Base-by-base conservation (phyloP, 1,140 invertebrate species). In the Trichomalopsis sarcophagae region DNA sequence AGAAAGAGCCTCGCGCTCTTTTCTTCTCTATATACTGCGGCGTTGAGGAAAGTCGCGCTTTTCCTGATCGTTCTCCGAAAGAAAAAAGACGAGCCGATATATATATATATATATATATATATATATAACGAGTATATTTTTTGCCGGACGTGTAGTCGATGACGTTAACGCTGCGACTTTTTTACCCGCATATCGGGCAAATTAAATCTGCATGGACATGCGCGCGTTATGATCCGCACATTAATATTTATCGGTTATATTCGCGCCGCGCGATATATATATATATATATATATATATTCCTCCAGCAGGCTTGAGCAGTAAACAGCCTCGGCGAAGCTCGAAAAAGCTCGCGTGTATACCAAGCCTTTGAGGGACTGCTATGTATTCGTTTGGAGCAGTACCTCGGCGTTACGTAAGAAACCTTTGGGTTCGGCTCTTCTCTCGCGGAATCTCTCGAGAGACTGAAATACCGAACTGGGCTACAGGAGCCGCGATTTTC, bases 361-460 rank as follows among this genome's bases (percentile, higher is more conserved):
- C 69, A 30, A 23, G 69, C 5, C 69, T 36, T 4, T 0, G 33
- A 36, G 33, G 33, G 33, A 36, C 33, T 36, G 33, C 33, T 14
- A 14, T 71, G 33, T 30, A 71, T 69, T 33, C 50, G 82, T 90
- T 90, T 89, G 85, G 80, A 86, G 71, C 87, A 84, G 86, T 47
- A 82, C 77, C 85, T 87, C 84, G 84, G 76, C 82, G 88, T 90
- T 90, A 89, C 87, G 89, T 90, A 90, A 90, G 88, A 27, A 73
- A 71, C 76, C 76, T 47, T 36, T 17, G 55, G 23, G 10, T 11
- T 21, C 27, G 27, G 1, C 40, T 30, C 30, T 44, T 36, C 80
- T 40, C 36, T 17, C 23, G 44, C 23, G 21, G 69, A n/a, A 33
- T 40, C 76, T 13, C 68, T n/a, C n/a, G n/a, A n/a, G 55, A 62